A percentile compares a stretch with the other conserved stretches of the same genome.
Evolutionary conservation across 2,888 invertebrate species (phyloP).

Genomic region (Eilema sororculum): DNA sequence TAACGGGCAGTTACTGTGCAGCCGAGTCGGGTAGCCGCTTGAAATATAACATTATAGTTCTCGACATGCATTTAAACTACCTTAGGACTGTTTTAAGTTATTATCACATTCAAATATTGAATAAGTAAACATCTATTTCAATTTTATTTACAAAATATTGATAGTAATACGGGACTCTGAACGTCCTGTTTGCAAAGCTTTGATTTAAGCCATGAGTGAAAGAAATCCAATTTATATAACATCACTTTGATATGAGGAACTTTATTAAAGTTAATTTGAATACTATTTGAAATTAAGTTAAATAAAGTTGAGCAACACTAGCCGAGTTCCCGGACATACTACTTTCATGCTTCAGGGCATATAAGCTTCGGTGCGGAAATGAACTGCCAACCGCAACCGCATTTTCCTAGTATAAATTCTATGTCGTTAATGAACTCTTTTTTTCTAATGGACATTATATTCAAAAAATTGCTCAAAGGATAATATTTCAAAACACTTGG

Average conservation of each 20-base stretch:
- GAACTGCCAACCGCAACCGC: not conserved
- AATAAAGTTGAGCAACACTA: conserved; percentile 4
- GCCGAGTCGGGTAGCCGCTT: conserved; percentile 49
- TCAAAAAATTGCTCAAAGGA: conserved; percentile 39
- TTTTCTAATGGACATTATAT: conserved; percentile 18
- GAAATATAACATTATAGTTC: conserved; percentile 59
- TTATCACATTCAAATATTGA: conserved; percentile 49
- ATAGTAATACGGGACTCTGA: not conserved
- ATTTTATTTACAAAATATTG: not conserved
- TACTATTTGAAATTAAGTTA: conserved; percentile 7
- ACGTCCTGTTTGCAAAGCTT: not conserved
- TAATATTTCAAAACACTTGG: conserved; percentile 60
- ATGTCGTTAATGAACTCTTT: conserved; percentile 34
- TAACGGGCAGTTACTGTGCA: conserved; percentile 66
- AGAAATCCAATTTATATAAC: conserved; percentile 28
- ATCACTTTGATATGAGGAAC: conserved; percentile 35
- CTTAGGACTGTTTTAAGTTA: conserved; percentile 62
- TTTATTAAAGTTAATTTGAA: conserved; percentile 37
- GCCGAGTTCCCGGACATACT: conserved; percentile 18
- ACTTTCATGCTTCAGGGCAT: conserved; percentile 36
- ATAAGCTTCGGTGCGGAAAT: conserved; percentile 19
- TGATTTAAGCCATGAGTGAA: not conserved
- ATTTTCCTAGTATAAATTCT: conserved; percentile 12
- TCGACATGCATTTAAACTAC: conserved; percentile 70
- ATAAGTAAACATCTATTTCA: conserved; percentile 31